phyloP scores from a whole-genome alignment of 1,140 invertebrate species.

The Helicorthomorpha holstii region DNA sequence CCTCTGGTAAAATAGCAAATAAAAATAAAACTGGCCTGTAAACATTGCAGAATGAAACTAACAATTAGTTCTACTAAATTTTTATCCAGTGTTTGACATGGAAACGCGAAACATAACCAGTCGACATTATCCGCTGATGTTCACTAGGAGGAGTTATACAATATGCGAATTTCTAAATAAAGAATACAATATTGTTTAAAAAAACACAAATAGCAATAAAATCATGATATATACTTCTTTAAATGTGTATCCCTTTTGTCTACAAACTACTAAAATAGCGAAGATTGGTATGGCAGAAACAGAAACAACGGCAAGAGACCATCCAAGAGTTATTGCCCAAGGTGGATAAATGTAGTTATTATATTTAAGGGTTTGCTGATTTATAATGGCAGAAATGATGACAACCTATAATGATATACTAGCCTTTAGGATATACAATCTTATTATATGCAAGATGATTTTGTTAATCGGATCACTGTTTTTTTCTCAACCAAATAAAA shows the following conservation, averaged over 20 bases:
- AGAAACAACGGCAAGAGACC: conserved; percentile 49
- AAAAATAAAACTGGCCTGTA: too few relatives aligned
- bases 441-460: not conserved
- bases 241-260: not conserved
- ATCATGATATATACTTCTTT: not conserved
- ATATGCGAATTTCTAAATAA: not conserved
- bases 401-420: conserved; percentile 37
- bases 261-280: not conserved
- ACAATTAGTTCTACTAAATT: too few relatives aligned
- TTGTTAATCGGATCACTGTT: not conserved
- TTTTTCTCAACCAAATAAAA: too few relatives aligned
- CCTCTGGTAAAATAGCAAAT: too few relatives aligned
- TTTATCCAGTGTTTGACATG: too few relatives aligned
- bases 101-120: too few relatives aligned
- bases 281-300: conserved; percentile 45
- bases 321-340: conserved; percentile 54
- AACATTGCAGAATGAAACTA: too few relatives aligned
- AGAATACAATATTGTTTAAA: not conserved
- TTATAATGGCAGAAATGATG: conserved; percentile 48
- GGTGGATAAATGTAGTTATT: conserved; percentile 46
- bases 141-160: not conserved
- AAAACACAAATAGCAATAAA: not conserved
- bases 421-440: not conserved
- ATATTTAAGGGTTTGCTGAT: conserved; percentile 46
- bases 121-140: too few relatives aligned